Percentiles rank a stretch among this genome's conserved stretches.
These are phyloP conservation scores for Crotalus horridus DNA, from an alignment of 2,113 vertebrate species.

Conservation along the genomic window DNA sequence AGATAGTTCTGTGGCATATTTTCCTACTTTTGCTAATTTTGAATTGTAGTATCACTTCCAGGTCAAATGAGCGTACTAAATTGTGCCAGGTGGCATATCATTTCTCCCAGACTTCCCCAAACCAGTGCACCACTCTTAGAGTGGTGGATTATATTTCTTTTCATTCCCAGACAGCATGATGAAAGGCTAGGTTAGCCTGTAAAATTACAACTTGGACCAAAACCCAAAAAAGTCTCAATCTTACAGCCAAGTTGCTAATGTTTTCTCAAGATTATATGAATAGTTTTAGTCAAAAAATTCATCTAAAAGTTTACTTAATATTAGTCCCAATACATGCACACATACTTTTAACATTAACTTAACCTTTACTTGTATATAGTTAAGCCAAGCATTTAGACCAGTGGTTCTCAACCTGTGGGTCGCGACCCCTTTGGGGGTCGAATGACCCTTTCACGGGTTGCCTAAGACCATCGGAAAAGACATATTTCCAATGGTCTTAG, in stretches of 20 bases:
- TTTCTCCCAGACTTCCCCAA: background rate
- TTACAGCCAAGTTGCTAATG: background rate
- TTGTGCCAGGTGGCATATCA: background rate
- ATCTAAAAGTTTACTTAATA: conserved; percentile 7
- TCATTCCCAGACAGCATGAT: background rate
- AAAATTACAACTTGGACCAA: background rate
- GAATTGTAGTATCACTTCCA: background rate
- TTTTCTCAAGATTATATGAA: background rate
- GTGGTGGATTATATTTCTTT: background rate
- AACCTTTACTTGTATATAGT: conserved; percentile 31
- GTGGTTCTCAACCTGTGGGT: too few species aligned
- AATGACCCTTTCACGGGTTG: too few species aligned
- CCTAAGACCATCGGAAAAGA: too few species aligned
- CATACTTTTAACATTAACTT: conserved; percentile 31
- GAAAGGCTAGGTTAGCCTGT: background rate
- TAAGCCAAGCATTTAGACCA: conserved; percentile 55
- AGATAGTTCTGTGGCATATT: background rate
- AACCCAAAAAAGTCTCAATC: background rate
- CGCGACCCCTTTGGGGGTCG: too few species aligned
- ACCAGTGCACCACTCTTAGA: background rate
- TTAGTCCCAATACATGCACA: conserved; percentile 21
- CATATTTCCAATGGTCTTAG: too few species aligned
- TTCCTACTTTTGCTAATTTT: background rate
- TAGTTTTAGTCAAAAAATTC: background rate
- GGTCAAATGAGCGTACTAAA: background rate